Evolutionary conservation across 2,113 vertebrate genomes (phyloP), one percentile per base, ranked within the genome.

Genomic region (Mohoua ochrocephala): DNA sequence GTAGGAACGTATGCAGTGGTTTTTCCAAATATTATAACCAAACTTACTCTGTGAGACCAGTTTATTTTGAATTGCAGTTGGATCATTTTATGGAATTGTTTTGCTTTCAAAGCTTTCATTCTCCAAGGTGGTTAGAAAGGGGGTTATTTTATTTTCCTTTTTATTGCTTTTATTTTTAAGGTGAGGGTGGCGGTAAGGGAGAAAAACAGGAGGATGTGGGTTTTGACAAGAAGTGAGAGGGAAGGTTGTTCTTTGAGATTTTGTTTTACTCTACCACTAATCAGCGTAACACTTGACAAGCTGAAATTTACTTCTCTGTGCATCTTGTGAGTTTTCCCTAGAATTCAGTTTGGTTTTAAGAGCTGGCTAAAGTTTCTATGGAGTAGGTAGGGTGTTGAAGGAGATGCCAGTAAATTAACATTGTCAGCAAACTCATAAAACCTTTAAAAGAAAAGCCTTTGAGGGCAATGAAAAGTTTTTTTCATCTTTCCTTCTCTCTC

Each of bases 371-470:
- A 85, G 82, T 78, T 87, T 93, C 71, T 75, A 73, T 71, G 78
- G 80, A 94, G 79, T 42, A 96, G 88, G 85, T 95, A 69, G 86
- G 64, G 74, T 94, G 94, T 88, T 94, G 94, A 96, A 95, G 78
- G 96, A 97, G 83, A 95, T 69, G 63, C 67, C 27, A 41, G 52
- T 91, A 96, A 96, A 95, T 96, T 71, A 87, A 84, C 54, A 45
- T 93, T 96, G 95, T 97, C 97, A 97, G 94, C 79, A 93, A 94
- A 84, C 54, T 97, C 93, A 93, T 97, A 96, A 97, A 97, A 96
- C 63, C 42, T 95, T 96, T 93, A 89, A 82, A 96, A 64, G n/a
- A 71, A 87, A 97, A 93, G 47, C 53, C 67, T 96, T 94, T 23
- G 50, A 95, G 49, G 42, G 59, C 47, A 91, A 93, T 94, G 67